Conservation (phyloP, 2,113 vertebrate genomes). For the Penelope pileata region DNA sequence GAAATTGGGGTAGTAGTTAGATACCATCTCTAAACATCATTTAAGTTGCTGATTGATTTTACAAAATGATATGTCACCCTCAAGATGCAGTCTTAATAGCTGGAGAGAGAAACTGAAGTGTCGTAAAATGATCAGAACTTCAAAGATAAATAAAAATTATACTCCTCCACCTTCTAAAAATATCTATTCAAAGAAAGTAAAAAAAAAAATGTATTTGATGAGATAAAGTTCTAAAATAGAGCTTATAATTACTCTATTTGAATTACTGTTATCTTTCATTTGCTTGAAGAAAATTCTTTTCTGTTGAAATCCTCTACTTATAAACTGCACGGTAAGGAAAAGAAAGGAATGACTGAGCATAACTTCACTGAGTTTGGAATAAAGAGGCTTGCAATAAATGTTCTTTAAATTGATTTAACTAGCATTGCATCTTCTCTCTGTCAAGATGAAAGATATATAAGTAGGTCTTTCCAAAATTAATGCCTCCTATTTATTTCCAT, state of each 20-base stretch:
- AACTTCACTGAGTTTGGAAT: background rate
- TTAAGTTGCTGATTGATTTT: background rate
- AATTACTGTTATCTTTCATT: background rate
- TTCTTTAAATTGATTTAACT: background rate
- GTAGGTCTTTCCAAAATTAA: no score
- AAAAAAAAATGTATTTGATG: background rate
- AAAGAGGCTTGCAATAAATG: background rate
- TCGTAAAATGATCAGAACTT: background rate
- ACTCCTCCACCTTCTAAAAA: background rate
- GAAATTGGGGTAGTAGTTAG: background rate
- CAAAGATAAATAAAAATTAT: background rate
- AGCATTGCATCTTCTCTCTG: background rate
- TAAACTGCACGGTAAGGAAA: background rate
- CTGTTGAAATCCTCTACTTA: background rate
- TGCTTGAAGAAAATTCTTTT: background rate
- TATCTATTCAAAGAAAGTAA: background rate
- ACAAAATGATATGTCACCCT: slow-evolving; percentile 2
- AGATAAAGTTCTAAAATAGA: background rate
- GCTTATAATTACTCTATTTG: background rate
- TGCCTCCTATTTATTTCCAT: no score
- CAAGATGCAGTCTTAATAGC: background rate
- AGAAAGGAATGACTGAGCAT: background rate
- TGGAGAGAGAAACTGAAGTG: background rate
- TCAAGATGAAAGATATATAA: background rate
- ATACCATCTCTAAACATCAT: background rate